A percentile compares a stretch with the other conserved stretches of the same genome.
Evolutionary conservation across 1,140 invertebrate genomes (phyloP).

Genomic region (Leptinotarsa undecemlineata): DNA sequence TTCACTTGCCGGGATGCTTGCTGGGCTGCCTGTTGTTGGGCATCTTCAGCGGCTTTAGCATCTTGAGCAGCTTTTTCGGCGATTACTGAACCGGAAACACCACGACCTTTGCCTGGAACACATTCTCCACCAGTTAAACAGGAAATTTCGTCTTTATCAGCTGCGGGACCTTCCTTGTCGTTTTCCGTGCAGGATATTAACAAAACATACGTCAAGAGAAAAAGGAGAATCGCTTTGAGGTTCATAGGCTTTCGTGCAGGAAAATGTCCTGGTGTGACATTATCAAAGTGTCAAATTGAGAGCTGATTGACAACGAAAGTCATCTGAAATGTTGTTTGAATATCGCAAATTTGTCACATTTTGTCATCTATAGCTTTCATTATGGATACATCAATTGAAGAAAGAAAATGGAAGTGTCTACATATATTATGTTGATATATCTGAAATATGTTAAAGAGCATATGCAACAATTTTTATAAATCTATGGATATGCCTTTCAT

Average conservation of each 20-base stretch:
- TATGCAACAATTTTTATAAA: too few species aligned
- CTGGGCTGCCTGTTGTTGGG: slow-evolving; percentile 59
- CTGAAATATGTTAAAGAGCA: too few species aligned
- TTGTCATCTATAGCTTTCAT: too few species aligned
- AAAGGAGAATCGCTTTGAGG: slow-evolving; percentile 9
- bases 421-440: too few species aligned
- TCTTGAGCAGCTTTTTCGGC: slow-evolving; percentile 70
- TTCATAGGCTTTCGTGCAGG: background rate
- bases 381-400: too few species aligned
- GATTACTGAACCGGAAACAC: slow-evolving; percentile 59
- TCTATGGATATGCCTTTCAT: too few species aligned
- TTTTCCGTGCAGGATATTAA: slow-evolving; percentile 9
- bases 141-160: slow-evolving; percentile 11
- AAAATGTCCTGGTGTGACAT: background rate
- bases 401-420: too few species aligned
- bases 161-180: background rate
- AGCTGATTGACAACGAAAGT: too few species aligned
- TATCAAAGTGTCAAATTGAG: background rate
- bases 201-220: slow-evolving; percentile 17
- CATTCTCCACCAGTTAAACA: slow-evolving; percentile 24
- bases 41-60: slow-evolving; percentile 61
- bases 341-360: too few species aligned
- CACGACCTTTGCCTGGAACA: background rate
- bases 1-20: slow-evolving; percentile 69
- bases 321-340: too few species aligned